These are phyloP conservation scores for Pteropus rufus DNA, from an alignment of 2,797 vertebrate genomes.

Conservation along the genomic window DNA sequence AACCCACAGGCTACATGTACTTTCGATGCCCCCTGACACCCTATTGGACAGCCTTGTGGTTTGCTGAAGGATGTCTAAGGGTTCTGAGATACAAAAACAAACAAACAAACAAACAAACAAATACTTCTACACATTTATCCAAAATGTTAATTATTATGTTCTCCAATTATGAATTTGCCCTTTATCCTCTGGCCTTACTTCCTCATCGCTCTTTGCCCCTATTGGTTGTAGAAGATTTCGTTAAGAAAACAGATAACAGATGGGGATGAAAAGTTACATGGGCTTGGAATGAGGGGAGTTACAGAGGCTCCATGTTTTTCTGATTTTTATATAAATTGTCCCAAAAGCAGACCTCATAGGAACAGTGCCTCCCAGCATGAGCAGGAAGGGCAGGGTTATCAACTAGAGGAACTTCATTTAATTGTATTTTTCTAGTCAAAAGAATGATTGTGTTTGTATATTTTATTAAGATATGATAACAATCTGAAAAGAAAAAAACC, in stretches of 20 bases:
- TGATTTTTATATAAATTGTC: background rate
- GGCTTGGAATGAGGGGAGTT: background rate
- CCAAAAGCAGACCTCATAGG: background rate
- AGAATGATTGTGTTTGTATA: background rate
- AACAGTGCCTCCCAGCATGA: background rate
- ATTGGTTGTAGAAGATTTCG: background rate
- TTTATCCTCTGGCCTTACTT: background rate
- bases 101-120: too few relatives aligned
- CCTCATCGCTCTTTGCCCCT: background rate
- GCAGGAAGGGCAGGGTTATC: background rate
- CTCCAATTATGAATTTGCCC: background rate
- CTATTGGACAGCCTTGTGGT: background rate
- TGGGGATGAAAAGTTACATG: background rate
- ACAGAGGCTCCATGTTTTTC: background rate
- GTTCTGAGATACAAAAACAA: background rate
- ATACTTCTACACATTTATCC: background rate
- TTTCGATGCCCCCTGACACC: background rate
- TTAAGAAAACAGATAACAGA: background rate
- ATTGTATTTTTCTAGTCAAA: background rate
- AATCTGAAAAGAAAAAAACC: background rate
- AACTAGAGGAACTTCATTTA: background rate
- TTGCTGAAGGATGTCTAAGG: background rate
- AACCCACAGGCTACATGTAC: background rate
- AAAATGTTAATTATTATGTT: background rate
- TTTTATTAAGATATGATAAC: constrained; percentile 15